Base-by-base conservation (phyloP, 2,797 vertebrate genomes). In the Phoxinus dragarum region DNA sequence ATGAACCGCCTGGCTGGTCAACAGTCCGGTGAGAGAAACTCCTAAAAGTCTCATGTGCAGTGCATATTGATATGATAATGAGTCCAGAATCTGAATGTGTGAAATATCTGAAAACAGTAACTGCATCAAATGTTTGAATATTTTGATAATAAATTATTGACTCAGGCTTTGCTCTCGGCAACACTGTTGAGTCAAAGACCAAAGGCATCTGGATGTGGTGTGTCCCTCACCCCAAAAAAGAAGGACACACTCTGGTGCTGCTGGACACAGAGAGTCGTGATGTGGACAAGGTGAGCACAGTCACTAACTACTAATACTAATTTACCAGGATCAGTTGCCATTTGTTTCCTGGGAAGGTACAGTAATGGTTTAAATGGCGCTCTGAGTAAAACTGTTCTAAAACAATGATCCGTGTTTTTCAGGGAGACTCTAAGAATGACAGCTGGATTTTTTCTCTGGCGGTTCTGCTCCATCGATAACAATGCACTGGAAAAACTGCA, bases 171-270 rank as follows among this genome's bases (percentile, higher is more conserved):
- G 91, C 91, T 67, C 75, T 94, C 2, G 91, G 92, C 0, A 87
- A 87, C 76, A 92, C 92, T 0, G 83, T 94, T 31, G 91, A 91
- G 76, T 88, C 93, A 0, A 90, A 94, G 38, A 95, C 92, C n/a
- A 95, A 93, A 78, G 93, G 94, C 0, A 95, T 95, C 88, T 95
- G 93, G 93, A 94, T 94, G 92, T 94, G 92, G 93, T 93, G 92
- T 81, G 61, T 91, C 14, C 92, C 94, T 36, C 94, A 95, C 12
- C 93, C 93, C 0, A 0, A 2, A 1, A 88, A 88, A 40, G 0
- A 61, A 2, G 52, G 86, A 42, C 88, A 90, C 12, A 90, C 87
- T 3, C 79, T 95, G 16, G 83, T 95, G 72, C 91, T 95, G n/a
- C 88, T 95, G 23, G 94, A 95, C 85, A 94, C 94, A 0, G 94